A percentile compares a stretch with the other conserved stretches of the same genome.
Conservation (phyloP, 2,888 invertebrate species). For the Chrysina gloriosa region DNA sequence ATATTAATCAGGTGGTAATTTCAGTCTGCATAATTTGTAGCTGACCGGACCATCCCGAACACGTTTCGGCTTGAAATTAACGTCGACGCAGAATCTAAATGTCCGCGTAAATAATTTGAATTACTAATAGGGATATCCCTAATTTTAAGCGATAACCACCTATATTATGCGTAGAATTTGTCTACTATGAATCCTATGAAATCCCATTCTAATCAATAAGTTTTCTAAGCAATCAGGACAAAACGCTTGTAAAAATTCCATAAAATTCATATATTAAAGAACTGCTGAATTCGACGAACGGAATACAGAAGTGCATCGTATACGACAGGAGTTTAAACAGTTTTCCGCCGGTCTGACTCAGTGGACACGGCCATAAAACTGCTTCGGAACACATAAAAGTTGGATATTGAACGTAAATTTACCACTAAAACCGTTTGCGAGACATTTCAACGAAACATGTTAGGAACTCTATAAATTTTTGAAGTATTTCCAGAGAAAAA, state of each 20-base stretch:
- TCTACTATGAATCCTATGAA: no score
- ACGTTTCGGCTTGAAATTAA: conserved; percentile 13
- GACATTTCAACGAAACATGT: conserved; percentile 11
- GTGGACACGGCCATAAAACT: background rate
- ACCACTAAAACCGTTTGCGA: conserved; percentile 12
- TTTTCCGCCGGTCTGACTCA: background rate
- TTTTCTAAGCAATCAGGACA: no score
- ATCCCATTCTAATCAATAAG: no score
- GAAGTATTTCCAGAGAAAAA: background rate
- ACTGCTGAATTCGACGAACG: no score
- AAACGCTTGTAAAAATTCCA: no score
- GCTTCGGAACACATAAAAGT: conserved; percentile 16
- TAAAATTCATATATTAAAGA: no score
- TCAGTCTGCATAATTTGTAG: conserved; percentile 21
- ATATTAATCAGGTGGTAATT: conserved; percentile 22
- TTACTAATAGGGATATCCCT: conserved; percentile 2
- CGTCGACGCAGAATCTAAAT: conserved; percentile 4
- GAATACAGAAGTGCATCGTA: no score
- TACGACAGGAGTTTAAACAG: conserved; percentile 17
- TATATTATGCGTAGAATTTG: no score
- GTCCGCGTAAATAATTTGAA: conserved; percentile 20
- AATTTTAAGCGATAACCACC: background rate
- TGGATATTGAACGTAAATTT: conserved; percentile 8
- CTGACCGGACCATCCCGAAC: conserved; percentile 7
- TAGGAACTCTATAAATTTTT: conserved; percentile 4